Conservation (phyloP, 2,113 vertebrate genomes). For the Nerophis ophidion region DNA sequence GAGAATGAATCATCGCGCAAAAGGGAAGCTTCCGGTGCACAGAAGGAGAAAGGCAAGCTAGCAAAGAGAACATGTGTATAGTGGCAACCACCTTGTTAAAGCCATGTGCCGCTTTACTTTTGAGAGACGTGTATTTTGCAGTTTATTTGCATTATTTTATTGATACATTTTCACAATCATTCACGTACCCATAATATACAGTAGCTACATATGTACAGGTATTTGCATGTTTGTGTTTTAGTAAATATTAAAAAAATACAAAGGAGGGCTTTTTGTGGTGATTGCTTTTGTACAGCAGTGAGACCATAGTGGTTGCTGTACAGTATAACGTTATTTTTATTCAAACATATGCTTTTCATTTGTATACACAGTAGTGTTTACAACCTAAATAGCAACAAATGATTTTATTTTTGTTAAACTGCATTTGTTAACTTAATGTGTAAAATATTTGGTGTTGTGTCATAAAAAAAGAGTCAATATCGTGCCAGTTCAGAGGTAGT, state of each 20-base stretch:
- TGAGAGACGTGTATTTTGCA: neutral
- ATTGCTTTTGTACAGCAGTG: neutral
- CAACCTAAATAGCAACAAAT: conserved; percentile 70
- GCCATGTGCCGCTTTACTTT: neutral
- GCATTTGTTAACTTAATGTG: conserved; percentile 48
- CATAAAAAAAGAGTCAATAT: conserved; percentile 62
- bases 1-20: conserved; percentile 46
- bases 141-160: neutral
- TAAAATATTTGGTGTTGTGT: conserved; percentile 70
- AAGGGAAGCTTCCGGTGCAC: conserved; percentile 36
- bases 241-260: conserved; percentile 30
- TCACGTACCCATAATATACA: neutral
- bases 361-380: conserved; percentile 74
- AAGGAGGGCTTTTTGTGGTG: conserved; percentile 2
- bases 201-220: conserved; percentile 6
- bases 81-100: neutral
- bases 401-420: conserved; percentile 36
- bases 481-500: conserved; percentile 79
- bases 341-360: conserved; percentile 65
- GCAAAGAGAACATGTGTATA: conserved; percentile 58
- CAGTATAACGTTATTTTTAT: conserved; percentile 69
- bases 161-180: neutral
- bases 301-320: conserved; percentile 13
- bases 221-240: conserved; percentile 8
- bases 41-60: conserved; percentile 36